Evolutionary conservation across 1,140 invertebrate species (phyloP).

Genomic region (Bombyx mori): DNA sequence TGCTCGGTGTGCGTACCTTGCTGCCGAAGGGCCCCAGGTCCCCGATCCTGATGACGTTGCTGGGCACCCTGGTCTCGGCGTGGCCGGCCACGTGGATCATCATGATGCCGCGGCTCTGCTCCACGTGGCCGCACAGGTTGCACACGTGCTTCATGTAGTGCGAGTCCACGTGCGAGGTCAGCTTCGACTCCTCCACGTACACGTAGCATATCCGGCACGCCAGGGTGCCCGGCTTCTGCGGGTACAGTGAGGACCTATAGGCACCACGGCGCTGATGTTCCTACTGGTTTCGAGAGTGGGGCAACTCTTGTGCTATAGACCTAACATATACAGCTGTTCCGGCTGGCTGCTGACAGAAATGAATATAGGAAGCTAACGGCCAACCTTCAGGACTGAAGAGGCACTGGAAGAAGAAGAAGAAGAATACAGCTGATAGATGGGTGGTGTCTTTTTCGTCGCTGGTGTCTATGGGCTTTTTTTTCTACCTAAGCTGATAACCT

Average conservation of each 20-base stretch:
- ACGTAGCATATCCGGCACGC: conserved; percentile 48
- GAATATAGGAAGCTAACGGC: too few species aligned
- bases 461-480: too few species aligned
- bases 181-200: conserved; percentile 27
- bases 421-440: too few species aligned
- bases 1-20: conserved; percentile 9
- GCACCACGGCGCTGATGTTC: too few species aligned
- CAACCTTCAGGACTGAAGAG: too few species aligned
- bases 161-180: conserved; percentile 20
- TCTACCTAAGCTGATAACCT: too few species aligned
- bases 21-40: conserved; percentile 10
- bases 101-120: conserved; percentile 19
- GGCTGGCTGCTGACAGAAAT: too few species aligned
- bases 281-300: too few species aligned
- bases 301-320: too few species aligned
- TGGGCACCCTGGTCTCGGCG: conserved; percentile 13
- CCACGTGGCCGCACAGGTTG: conserved; percentile 30
- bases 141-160: conserved; percentile 36
- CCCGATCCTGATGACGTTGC: conserved; percentile 30
- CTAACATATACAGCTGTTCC: too few species aligned
- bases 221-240: conserved; percentile 28
- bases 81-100: conserved; percentile 27
- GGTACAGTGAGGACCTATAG: background rate
- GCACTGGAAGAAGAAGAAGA: too few species aligned
- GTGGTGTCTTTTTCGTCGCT: too few species aligned